Percentiles rank a stretch among this genome's conserved stretches.
phyloP scores from a whole-genome alignment of 2,797 vertebrate genomes.

The Acestrorhynchus altus region DNA sequence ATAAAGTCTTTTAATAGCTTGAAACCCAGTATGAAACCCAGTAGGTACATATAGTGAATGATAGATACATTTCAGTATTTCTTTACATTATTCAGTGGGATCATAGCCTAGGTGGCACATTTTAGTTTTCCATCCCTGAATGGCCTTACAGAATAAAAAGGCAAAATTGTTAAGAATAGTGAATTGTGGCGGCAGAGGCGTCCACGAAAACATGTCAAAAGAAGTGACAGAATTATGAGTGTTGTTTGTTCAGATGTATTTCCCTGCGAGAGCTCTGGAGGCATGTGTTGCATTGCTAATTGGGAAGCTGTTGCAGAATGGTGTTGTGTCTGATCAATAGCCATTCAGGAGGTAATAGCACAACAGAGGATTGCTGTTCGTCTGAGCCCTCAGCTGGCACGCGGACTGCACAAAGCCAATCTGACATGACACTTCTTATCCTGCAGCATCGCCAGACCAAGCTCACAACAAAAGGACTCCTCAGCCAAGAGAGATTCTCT shows the following conservation, averaged over 20 bases:
- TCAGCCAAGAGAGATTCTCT: background rate
- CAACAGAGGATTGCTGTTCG: constrained; percentile 41
- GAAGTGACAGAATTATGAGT: constrained; percentile 36
- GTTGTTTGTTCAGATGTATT: constrained; percentile 46
- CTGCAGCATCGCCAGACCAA: background rate
- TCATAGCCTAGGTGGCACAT: too few relatives aligned
- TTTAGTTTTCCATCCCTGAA: too few relatives aligned
- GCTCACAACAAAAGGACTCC: background rate
- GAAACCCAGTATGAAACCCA: too few relatives aligned
- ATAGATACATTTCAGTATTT: too few relatives aligned
- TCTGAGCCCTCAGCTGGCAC: constrained; percentile 16
- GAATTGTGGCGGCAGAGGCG: background rate
- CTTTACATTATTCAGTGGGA: too few relatives aligned
- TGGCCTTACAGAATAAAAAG: too few relatives aligned
- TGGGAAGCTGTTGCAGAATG: constrained; percentile 42
- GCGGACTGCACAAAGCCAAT: constrained; percentile 17
- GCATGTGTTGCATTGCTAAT: constrained; percentile 56
- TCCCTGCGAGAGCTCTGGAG: constrained; percentile 15
- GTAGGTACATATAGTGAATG: too few relatives aligned
- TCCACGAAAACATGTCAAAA: constrained; percentile 37
- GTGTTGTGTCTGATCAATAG: constrained; percentile 61
- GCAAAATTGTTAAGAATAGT: background rate
- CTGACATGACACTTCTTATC: constrained; percentile 10
- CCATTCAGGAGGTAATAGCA: constrained; percentile 60
- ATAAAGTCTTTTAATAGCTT: too few relatives aligned